Percentiles rank a stretch among this genome's conserved stretches.
These are phyloP conservation scores for Cyclargus thomasi DNA, from an alignment of 1,140 invertebrate genomes.

Conservation along the genomic window DNA sequence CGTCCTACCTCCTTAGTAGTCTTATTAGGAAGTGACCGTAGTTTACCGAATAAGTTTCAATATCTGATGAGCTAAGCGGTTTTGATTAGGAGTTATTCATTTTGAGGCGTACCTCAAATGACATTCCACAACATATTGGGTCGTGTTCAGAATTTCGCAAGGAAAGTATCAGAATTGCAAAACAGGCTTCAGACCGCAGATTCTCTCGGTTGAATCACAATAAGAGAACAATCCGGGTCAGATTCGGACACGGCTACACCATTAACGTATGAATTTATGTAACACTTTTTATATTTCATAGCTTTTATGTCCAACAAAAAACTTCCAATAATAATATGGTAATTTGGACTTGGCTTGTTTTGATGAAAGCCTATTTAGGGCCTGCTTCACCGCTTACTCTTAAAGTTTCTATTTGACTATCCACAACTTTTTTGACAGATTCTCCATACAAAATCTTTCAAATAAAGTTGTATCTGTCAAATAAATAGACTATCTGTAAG, in stretches of 20 bases:
- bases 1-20: too few relatives aligned
- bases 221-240: slow-evolving; percentile 40
- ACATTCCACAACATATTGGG: slow-evolving; percentile 12
- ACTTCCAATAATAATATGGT: neutral
- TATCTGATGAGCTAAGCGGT: too few relatives aligned
- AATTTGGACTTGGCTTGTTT: neutral
- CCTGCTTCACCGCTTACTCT: too few relatives aligned
- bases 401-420: too few relatives aligned
- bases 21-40: too few relatives aligned
- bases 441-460: too few relatives aligned
- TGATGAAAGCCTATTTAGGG: too few relatives aligned
- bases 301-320: neutral
- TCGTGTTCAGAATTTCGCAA: slow-evolving; percentile 15
- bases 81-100: too few relatives aligned
- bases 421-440: too few relatives aligned
- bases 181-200: slow-evolving; percentile 37
- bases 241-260: slow-evolving; percentile 48
- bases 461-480: too few relatives aligned
- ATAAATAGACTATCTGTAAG: too few relatives aligned
- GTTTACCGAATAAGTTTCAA: too few relatives aligned
- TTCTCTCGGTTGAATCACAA: slow-evolving; percentile 59
- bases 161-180: slow-evolving; percentile 31
- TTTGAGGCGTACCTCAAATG: neutral
- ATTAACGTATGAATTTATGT: slow-evolving; percentile 69
- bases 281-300: slow-evolving; percentile 29